Conservation (phyloP, 2,888 invertebrate species). For the Sepiola atlantica region DNA sequence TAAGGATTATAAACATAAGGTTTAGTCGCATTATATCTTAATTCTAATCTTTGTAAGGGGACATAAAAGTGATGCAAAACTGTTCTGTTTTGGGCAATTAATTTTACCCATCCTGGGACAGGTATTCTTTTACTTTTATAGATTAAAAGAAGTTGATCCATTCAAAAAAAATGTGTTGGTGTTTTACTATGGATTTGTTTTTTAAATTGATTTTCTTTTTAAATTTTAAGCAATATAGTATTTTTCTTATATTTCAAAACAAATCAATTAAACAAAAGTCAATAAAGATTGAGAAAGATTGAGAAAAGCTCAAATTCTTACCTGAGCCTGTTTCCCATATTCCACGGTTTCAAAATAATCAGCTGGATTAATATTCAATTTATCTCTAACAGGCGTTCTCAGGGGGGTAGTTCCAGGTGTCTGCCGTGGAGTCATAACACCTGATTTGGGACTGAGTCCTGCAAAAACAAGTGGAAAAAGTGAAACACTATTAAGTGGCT, state of each 20-base stretch:
- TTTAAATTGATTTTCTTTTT: too few species aligned
- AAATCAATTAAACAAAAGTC: neutral
- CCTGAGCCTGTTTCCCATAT: conserved; percentile 60
- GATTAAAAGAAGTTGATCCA: too few species aligned
- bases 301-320: conserved; percentile 45
- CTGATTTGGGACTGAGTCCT: conserved; percentile 44
- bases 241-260: neutral
- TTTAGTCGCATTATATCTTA: too few species aligned
- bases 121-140: too few species aligned
- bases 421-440: conserved; percentile 66
- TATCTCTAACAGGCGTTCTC: conserved; percentile 90
- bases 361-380: conserved; percentile 94
- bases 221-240: neutral
- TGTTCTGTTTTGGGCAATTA: too few species aligned
- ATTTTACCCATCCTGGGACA: too few species aligned
- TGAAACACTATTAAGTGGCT: neutral
- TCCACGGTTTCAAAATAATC: conserved; percentile 79
- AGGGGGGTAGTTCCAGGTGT: conserved; percentile 66
- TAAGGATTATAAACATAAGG: too few species aligned
- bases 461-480: neutral
- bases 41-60: too few species aligned
- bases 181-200: too few species aligned
- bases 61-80: too few species aligned
- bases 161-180: too few species aligned
- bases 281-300: neutral